These are phyloP conservation scores for Malurus leucopterus DNA, from an alignment of 2,797 vertebrate species.

Conservation along the genomic window DNA sequence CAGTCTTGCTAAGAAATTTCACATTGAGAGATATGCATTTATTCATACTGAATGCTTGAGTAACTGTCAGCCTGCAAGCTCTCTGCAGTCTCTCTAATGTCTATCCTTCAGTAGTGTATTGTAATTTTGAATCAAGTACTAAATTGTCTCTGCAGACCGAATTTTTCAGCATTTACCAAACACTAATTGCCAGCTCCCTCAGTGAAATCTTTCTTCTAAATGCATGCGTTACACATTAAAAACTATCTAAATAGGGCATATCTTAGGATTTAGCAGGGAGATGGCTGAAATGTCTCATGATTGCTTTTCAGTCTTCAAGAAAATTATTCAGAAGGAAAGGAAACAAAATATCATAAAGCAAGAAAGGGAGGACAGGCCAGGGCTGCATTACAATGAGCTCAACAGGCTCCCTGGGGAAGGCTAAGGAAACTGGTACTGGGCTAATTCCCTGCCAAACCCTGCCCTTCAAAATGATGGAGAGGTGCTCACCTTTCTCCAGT, in stretches of 20 bases:
- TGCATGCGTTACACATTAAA: slow-evolving; percentile 2
- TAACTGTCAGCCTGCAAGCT: not conserved
- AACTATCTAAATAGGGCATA: slow-evolving; percentile 8
- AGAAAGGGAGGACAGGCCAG: not conserved
- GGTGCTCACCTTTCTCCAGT: accelerated
- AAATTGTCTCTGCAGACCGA: not conserved
- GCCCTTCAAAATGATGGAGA: not conserved
- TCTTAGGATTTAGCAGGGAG: slow-evolving; percentile 59
- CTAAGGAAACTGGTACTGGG: not conserved
- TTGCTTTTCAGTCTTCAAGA: slow-evolving; percentile 65
- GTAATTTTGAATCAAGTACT: not conserved
- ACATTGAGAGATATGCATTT: not conserved
- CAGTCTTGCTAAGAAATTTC: not conserved
- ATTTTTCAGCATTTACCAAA: slow-evolving; percentile 9
- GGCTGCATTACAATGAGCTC: slow-evolving; percentile 40
- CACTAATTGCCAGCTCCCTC: not conserved
- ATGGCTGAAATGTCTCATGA: slow-evolving; percentile 29
- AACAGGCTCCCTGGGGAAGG: slow-evolving; percentile 18
- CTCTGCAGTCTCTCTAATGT: not conserved
- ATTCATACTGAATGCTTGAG: slow-evolving; percentile 1
- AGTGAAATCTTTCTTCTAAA: slow-evolving; percentile 33
- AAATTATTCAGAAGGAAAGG: slow-evolving; percentile 56
- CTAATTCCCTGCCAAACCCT: not conserved
- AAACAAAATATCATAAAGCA: slow-evolving; percentile 44
- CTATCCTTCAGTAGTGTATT: not conserved